phyloP scores from a whole-genome alignment of 2,113 vertebrate genomes.

The Alethe diademata region DNA sequence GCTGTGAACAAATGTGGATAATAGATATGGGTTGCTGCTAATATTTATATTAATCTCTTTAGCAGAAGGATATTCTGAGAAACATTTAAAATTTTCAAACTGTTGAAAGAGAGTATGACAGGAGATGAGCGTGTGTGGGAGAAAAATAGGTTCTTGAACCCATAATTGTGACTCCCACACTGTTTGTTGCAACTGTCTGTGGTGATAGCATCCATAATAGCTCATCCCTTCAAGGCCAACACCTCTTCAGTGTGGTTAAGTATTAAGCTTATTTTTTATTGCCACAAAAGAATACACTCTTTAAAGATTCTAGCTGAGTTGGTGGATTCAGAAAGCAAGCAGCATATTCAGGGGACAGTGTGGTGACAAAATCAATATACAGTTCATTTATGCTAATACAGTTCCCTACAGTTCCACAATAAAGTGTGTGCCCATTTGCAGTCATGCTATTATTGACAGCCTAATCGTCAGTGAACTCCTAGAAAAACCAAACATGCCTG shows the following conservation, averaged over 20 bases:
- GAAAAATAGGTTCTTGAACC: slow-evolving; percentile 74
- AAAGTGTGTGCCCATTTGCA: neutral
- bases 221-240: slow-evolving; percentile 45
- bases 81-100: slow-evolving; percentile 61
- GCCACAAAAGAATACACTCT: slow-evolving; percentile 1
- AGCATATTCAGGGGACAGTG: neutral
- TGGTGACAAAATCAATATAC: neutral
- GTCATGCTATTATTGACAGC: neutral
- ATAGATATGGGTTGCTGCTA: neutral
- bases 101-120: slow-evolving; percentile 63
- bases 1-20: neutral
- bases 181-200: slow-evolving; percentile 72
- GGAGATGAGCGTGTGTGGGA: slow-evolving; percentile 65
- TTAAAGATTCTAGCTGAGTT: neutral
- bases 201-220: slow-evolving; percentile 59
- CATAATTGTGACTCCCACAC: slow-evolving; percentile 76
- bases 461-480: neutral
- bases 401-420: neutral
- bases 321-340: neutral
- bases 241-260: neutral
- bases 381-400: neutral
- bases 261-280: slow-evolving; percentile 12
- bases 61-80: slow-evolving; percentile 41
- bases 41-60: neutral
- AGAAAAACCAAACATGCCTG: neutral